Conservation (phyloP, 2,888 invertebrate species). For the Leptinotarsa peninsularis region DNA sequence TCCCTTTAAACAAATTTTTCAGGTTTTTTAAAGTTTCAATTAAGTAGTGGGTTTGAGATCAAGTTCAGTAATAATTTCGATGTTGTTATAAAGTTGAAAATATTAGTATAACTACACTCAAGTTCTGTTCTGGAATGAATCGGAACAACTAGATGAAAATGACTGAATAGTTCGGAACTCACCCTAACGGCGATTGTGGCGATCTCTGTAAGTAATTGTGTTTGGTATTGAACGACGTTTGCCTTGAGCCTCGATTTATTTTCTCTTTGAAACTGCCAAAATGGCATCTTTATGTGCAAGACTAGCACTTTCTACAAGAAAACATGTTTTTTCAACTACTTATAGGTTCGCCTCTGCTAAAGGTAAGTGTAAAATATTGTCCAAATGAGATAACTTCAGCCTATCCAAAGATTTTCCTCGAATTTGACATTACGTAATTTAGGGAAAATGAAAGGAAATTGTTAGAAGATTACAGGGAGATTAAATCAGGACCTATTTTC, state of each 20-base stretch:
- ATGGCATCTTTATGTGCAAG: constrained; percentile 85
- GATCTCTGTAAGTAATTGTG: neutral
- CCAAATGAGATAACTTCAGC: constrained; percentile 56
- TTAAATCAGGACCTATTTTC: neutral
- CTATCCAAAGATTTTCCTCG: constrained; percentile 69
- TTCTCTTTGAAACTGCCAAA: constrained; percentile 60
- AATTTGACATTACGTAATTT: constrained; percentile 62
- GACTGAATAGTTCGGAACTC: neutral
- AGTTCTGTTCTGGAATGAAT: too few relatives aligned
- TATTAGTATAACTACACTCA: too few relatives aligned
- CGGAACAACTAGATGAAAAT: too few relatives aligned
- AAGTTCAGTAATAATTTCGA: too few relatives aligned
- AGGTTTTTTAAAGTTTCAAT: too few relatives aligned
- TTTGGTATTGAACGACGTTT: constrained; percentile 23
- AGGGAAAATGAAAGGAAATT: constrained; percentile 26
- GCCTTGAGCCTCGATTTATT: constrained; percentile 24
- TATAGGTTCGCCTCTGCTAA: constrained; percentile 72
- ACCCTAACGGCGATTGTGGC: neutral
- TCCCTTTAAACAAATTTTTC: too few relatives aligned
- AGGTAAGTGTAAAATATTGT: constrained; percentile 70
- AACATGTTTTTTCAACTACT: constrained; percentile 73
- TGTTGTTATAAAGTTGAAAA: too few relatives aligned
- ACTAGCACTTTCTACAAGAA: constrained; percentile 74
- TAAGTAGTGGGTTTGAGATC: too few relatives aligned
- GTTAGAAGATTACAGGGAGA: neutral